These are phyloP conservation scores for Rambutsinella grinnellia DNA, from an alignment of 2,888 invertebrate genomes.

Conservation along the genomic window DNA sequence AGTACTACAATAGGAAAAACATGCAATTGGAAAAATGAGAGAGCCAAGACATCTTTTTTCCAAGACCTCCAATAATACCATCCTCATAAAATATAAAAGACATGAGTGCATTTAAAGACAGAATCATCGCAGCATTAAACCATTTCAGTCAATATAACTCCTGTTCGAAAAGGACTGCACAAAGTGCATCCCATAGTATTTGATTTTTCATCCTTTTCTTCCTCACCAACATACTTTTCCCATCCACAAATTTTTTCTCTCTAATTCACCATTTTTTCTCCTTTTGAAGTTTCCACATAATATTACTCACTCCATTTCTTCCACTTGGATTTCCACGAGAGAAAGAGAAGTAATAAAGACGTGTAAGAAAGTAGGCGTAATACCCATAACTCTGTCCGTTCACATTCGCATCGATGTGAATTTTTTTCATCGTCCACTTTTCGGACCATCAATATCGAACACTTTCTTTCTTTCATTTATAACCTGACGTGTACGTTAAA, in stretches of 20 bases:
- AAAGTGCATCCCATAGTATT: slow-evolving; percentile 44
- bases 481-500: slow-evolving; percentile 47
- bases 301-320: slow-evolving; percentile 52
- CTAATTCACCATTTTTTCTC: slow-evolving; percentile 24
- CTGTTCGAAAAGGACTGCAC: slow-evolving; percentile 36
- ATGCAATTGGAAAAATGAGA: no score
- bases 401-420: neutral
- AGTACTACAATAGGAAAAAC: neutral
- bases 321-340: slow-evolving; percentile 26
- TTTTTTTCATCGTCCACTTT: slow-evolving; percentile 18
- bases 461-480: slow-evolving; percentile 34
- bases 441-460: slow-evolving; percentile 32
- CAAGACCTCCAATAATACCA: neutral
- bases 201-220: slow-evolving; percentile 51
- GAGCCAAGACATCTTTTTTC: slow-evolving; percentile 22
- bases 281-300: slow-evolving; percentile 39
- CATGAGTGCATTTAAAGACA: slow-evolving; percentile 30
- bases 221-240: slow-evolving; percentile 1
- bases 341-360: slow-evolving; percentile 42
- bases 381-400: neutral
- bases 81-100: neutral
- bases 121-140: slow-evolving; percentile 47
- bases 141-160: slow-evolving; percentile 28
- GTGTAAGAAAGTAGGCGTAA: slow-evolving; percentile 4
- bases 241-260: neutral